phyloP scores from a whole-genome alignment of 2,113 vertebrate species.

The Anas platyrhynchos region DNA sequence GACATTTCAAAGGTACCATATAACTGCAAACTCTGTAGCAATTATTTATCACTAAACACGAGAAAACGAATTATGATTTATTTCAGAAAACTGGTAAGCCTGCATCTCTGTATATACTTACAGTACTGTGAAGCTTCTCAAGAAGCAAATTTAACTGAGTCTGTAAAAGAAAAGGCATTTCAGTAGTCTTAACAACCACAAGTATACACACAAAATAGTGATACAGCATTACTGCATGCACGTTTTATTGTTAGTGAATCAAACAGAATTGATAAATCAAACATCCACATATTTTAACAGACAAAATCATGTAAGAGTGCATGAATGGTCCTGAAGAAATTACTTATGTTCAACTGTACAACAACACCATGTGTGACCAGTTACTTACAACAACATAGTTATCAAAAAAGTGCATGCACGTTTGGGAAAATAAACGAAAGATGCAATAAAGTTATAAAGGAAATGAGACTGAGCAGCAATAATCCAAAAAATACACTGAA shows the following conservation, averaged over 20 bases:
- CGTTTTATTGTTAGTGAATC: neutral
- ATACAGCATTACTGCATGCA: neutral
- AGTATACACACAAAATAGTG: neutral
- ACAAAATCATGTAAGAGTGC: constrained; percentile 56
- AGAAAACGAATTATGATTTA: neutral
- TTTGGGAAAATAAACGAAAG: neutral
- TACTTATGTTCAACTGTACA: neutral
- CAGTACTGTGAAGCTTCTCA: constrained; percentile 96
- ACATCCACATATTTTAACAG: neutral
- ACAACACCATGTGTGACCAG: neutral
- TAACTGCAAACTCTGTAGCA: neutral
- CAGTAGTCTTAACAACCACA: neutral
- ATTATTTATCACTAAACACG: neutral
- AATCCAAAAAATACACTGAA: neutral
- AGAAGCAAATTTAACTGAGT: constrained; percentile 96
- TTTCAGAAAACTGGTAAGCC: neutral
- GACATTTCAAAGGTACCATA: fast-evolving
- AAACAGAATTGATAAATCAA: neutral
- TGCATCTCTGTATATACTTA: constrained; percentile 74
- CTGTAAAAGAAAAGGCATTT: constrained; percentile 75
- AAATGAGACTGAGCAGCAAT: neutral
- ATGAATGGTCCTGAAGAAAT: constrained; percentile 5
- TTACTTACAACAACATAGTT: neutral
- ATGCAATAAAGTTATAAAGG: neutral
- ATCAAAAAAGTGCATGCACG: neutral